Percentiles rank a stretch among this genome's conserved stretches.
These are phyloP conservation scores for Cantharis rustica DNA, from an alignment of 2,888 invertebrate species.

Conservation along the genomic window DNA sequence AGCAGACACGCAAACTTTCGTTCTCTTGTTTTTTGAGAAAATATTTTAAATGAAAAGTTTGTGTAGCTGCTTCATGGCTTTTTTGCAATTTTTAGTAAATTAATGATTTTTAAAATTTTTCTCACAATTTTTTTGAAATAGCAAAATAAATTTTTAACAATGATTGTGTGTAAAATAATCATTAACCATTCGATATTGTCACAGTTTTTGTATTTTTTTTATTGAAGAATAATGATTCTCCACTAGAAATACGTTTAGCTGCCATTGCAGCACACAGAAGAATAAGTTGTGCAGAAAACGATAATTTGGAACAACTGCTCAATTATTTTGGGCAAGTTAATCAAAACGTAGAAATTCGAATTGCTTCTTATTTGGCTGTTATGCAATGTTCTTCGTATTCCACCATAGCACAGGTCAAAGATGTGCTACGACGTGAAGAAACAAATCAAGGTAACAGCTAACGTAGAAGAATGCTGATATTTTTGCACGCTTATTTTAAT, in stretches of 20 bases:
- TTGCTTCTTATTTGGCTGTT: constrained; percentile 64
- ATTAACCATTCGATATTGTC: neutral
- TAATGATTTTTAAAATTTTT: neutral
- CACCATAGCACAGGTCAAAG: constrained; percentile 59
- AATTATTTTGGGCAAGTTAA: constrained; percentile 57
- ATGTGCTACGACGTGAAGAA: constrained; percentile 58
- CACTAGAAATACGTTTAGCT: constrained; percentile 62
- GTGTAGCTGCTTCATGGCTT: neutral
- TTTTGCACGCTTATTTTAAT: neutral
- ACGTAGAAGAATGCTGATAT: neutral
- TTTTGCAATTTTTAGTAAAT: neutral
- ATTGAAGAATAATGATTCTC: constrained; percentile 45
- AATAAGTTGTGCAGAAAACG: constrained; percentile 53
- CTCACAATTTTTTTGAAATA: neutral
- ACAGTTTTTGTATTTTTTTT: neutral
- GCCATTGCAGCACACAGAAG: constrained; percentile 64
- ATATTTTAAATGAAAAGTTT: too few relatives aligned
- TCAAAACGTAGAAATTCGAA: constrained; percentile 65
- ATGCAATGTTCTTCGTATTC: constrained; percentile 66
- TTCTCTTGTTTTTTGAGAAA: too few relatives aligned
- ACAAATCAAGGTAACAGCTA: constrained; percentile 61
- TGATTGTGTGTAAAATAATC: neutral
- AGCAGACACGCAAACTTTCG: neutral
- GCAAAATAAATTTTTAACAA: too few relatives aligned
- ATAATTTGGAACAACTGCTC: constrained; percentile 53